A percentile compares a stretch with the other conserved stretches of the same genome.
phyloP scores from a whole-genome alignment of 2,888 invertebrate genomes.

The Xylota segnis region DNA sequence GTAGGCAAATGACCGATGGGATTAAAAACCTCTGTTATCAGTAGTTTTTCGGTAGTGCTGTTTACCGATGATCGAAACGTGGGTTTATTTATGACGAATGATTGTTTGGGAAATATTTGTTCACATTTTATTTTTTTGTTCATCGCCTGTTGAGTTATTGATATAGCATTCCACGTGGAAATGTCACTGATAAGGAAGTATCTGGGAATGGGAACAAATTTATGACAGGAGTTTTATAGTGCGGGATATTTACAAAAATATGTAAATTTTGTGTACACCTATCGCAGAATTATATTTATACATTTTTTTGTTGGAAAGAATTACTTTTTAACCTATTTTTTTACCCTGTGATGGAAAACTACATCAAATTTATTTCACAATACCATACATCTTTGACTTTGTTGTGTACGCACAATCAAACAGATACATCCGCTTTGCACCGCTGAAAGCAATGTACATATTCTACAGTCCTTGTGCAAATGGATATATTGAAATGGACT shows the following conservation, averaged over 20 bases:
- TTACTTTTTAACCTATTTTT: too few species aligned
- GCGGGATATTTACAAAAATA: not conserved
- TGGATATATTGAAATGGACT: too few species aligned
- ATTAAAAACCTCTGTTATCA: constrained; percentile 64
- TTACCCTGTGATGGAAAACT: too few species aligned
- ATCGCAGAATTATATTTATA: too few species aligned
- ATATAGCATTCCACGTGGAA: constrained; percentile 58
- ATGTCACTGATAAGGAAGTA: constrained; percentile 45
- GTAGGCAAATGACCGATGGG: constrained; percentile 53
- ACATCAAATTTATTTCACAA: too few species aligned
- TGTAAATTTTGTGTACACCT: too few species aligned
- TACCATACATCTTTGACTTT: too few species aligned
- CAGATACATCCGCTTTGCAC: too few species aligned
- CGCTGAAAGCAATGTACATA: too few species aligned
- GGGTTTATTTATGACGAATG: constrained; percentile 63
- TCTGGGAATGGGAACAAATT: constrained; percentile 20
- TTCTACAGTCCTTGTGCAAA: too few species aligned
- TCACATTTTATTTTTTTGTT: not conserved
- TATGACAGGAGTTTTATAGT: not conserved
- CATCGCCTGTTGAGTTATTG: constrained; percentile 33
- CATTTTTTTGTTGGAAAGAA: too few species aligned
- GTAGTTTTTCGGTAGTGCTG: constrained; percentile 52
- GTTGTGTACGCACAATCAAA: too few species aligned
- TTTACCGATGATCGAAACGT: constrained; percentile 51
- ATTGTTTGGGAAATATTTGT: constrained; percentile 59